phyloP scores from a whole-genome alignment of 2,797 vertebrate genomes.

The Arvicola amphibius region DNA sequence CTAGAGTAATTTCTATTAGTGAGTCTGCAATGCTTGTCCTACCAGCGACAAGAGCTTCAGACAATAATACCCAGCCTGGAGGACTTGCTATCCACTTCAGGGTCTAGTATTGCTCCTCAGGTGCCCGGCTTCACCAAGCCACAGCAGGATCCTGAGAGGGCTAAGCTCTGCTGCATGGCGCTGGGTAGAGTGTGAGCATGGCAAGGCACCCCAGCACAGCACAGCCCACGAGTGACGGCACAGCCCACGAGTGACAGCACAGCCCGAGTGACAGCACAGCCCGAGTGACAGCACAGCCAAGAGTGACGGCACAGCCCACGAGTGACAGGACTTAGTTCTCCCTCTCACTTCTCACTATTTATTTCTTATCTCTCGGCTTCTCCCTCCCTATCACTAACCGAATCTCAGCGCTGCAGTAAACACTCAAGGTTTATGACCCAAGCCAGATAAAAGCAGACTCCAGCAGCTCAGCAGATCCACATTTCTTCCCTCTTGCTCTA shows the following conservation, averaged over 20 bases:
- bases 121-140: neutral
- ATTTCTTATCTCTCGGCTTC: conserved; percentile 45
- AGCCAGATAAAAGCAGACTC: neutral
- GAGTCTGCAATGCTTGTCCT: neutral
- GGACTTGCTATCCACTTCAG: neutral
- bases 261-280: too few species aligned
- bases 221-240: too few species aligned
- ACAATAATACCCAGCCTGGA: neutral
- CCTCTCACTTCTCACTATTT: conserved; percentile 25
- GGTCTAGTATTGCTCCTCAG: neutral
- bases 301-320: too few species aligned
- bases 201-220: neutral
- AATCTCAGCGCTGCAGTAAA: conserved; percentile 36
- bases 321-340: neutral
- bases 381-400: neutral
- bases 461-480: neutral
- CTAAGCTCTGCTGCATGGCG: neutral
- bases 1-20: neutral
- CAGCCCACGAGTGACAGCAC: too few species aligned
- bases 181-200: too few species aligned
- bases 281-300: too few species aligned
- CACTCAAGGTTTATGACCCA: neutral
- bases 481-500: neutral
- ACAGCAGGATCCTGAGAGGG: neutral
- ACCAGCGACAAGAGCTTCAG: neutral